Base-by-base conservation (phyloP, 2,113 vertebrate genomes). In the Sialia sialis region DNA sequence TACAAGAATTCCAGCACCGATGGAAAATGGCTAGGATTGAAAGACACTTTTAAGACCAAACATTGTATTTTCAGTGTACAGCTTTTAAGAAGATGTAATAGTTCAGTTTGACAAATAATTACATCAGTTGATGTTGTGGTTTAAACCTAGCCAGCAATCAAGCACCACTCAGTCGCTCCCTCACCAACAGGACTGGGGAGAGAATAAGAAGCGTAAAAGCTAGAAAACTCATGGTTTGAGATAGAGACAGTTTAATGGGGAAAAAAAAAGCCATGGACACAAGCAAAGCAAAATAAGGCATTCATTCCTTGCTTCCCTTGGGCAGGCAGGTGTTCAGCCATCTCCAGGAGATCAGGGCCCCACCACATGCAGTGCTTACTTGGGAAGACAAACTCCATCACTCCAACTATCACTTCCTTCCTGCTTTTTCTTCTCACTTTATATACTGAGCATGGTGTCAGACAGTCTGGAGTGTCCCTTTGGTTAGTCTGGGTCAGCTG, bases 331-430 rank as follows among this genome's bases (percentile, higher is more conserved):
- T 46, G 16, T 60, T 30, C 46, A 66, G 8, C 51, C 32, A 11
- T 38, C 18, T 11, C 36, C 51, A n/a, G 44, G 27, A 44, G 27
- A 29, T 32, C 27, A 81, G 44, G 18, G 27, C 18, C 9, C 15
- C 11, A 22, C 44, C 22, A 10, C 1, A 0, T 2, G 2, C 5
- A 75, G 1, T 4, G 2, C 4, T 62, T 34, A 32, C 21, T 60
- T 48, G 25, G 11, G 48, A 54, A 82, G 21, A 48, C 62, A 82
- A 48, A 48, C 1, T 1, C 54, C n/a, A 67, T 46, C 64, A 55
- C 20, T 63, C 55, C n/a, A 48, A 16, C 39, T 38, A 11, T 39
- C n/a, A 11, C 10, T 10, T 36, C 13, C 19, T 69, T 39, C 13
- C 25, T 62, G 19, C 23, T 70, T 34, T 7, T 6, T 9, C 10